Conservation (phyloP, 1,140 invertebrate genomes). For the Eriocheir sinensis region DNA sequence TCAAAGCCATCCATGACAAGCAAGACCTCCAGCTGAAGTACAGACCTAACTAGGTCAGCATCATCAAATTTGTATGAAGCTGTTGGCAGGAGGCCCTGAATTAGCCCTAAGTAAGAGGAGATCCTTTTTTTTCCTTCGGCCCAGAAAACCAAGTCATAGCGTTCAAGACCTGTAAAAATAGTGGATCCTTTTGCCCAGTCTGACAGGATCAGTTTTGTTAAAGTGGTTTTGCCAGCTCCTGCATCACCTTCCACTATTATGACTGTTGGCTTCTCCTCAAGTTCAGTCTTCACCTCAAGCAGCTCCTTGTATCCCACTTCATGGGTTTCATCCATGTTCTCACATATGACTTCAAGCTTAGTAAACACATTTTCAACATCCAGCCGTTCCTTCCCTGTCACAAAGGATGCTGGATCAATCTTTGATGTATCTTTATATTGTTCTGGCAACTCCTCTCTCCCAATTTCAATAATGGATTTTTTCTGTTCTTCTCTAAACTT, state of each 20-base stretch:
- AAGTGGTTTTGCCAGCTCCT: constrained; percentile 66
- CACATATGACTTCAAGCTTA: constrained; percentile 1
- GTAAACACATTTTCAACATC: constrained; percentile 46
- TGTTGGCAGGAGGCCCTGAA: constrained; percentile 26
- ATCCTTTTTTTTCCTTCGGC: constrained; percentile 56
- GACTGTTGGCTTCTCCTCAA: neutral
- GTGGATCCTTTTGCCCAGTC: neutral
- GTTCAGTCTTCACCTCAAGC: constrained; percentile 37
- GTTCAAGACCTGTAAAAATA: constrained; percentile 12
- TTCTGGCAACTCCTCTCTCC: neutral
- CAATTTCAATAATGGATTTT: neutral
- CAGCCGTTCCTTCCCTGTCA: constrained; percentile 50
- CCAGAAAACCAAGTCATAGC: constrained; percentile 56
- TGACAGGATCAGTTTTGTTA: constrained; percentile 60
- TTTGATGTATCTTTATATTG: constrained; percentile 47
- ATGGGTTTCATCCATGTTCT: neutral
- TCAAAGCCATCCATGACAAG: constrained; percentile 67
- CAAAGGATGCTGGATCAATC: constrained; percentile 67
- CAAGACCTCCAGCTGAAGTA: constrained; percentile 33
- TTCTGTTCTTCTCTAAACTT: neutral
- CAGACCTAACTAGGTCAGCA: constrained; percentile 40
- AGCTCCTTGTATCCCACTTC: neutral
- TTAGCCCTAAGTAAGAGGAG: constrained; percentile 34
- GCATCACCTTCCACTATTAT: constrained; percentile 62
- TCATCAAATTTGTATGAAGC: constrained; percentile 27